Evolutionary conservation across 2,888 invertebrate species (phyloP), one percentile per base, ranked within the genome.

Genomic region (Tetragnatha montana): DNA sequence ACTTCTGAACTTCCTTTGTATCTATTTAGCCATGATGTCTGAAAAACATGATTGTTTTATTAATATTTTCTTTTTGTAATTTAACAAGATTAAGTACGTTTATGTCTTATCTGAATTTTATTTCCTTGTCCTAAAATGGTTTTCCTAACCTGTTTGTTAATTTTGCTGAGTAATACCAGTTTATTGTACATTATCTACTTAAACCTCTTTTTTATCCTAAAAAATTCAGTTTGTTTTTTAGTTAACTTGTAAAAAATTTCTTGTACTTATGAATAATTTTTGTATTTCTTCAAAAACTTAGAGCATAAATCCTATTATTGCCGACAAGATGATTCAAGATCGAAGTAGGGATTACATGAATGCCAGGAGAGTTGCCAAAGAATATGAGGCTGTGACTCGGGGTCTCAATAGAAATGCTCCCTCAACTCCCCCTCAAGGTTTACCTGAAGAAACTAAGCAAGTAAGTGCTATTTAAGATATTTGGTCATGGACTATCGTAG

Each of bases 271-370:
- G 14, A 17, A 68, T 68, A 68, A n/a, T 4, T 68, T 68, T 68
- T 68, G n/a, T 68, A 17, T 68, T 68, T 68, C 14, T 21, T 68
- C 2, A 74, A 87, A 78, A 35, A 92, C 92, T 73, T 97, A 98
- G 94, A 96, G 96, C 92, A 97, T 98, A 89, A 97, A 97, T 94
- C 95, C 96, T 3, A 95, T 96, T 92, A 96, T 97, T 92, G 98
- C 99, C 0, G 99, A 99, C 93, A 97, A 99, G 93, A 98, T 99
- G 97, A 98, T 98, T 17, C 97, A 97, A 93, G 99, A 99, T 93
- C 94, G 98, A 49, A 98, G 98, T 73, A 95, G 98, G 68, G 99
- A 99, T 92, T 99, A 99, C 93, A 98, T 98, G 98, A 98, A 98
- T 94, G 98, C 99, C 0, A 95, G 98, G 14, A 95, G 99, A 70